phyloP scores from a whole-genome alignment of 1,140 invertebrate species.

The Drosophila truncata region DNA sequence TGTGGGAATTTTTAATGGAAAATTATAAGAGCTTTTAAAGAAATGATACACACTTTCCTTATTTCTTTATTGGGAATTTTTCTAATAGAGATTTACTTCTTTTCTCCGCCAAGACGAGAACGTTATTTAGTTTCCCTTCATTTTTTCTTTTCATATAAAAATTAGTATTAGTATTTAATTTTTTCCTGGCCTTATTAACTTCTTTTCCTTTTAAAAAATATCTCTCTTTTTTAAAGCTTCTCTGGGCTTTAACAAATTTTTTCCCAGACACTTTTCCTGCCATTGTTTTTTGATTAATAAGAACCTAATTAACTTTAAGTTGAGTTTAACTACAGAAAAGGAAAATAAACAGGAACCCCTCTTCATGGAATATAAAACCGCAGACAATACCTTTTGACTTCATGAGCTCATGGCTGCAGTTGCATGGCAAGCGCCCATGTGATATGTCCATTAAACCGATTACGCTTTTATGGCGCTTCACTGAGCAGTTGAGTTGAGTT shows the following conservation, averaged over 20 bases:
- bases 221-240: too few species aligned
- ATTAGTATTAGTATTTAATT: too few species aligned
- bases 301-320: conserved; percentile 6
- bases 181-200: too few species aligned
- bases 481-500: conserved; percentile 22
- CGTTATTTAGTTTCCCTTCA: too few species aligned
- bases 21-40: too few species aligned
- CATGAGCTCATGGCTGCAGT: conserved; percentile 36
- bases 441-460: conserved; percentile 59
- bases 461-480: conserved; percentile 47
- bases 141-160: too few species aligned
- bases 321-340: background rate
- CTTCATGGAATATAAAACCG: background rate
- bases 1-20: too few species aligned
- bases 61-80: background rate
- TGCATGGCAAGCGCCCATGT: conserved; percentile 47
- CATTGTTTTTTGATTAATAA: background rate
- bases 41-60: background rate
- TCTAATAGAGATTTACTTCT: too few species aligned
- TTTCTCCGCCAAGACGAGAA: too few species aligned
- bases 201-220: too few species aligned
- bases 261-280: background rate
- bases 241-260: background rate
- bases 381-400: conserved; percentile 17
- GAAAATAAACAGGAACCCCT: background rate